Base-by-base conservation (phyloP, 2,888 invertebrate species). In the Pedicia rivosa region DNA sequence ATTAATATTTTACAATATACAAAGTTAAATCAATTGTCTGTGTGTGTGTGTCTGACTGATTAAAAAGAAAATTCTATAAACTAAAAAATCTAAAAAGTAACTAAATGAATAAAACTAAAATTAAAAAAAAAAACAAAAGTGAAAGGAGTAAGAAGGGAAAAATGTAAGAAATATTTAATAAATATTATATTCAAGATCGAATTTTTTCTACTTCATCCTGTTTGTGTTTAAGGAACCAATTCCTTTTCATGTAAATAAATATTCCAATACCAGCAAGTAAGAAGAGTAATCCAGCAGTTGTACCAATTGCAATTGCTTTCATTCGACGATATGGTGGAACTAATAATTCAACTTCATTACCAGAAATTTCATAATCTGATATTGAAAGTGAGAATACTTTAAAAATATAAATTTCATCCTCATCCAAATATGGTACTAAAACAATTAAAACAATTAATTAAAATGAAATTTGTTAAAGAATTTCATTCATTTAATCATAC, bases 371-470 rank as follows among this genome's bases (percentile, higher is more conserved):
- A 45, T 68, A 73, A 50, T 71, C 70, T 38, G 68, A 67, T 2
- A 63, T 53, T 1, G 75, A 70, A 40, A 72, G 60, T 1, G 83
- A 77, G 42, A 71, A 56, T 40, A 88, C 80, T 58, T 78, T 76
- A 50, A 86, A 77, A 49, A 70, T 67, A 56, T 86, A 86, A 36
- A 65, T 68, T 47, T 66, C 71, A 45, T 83, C 83, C 51, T 83
- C 83, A 47, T 72, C 70, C 45, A 83, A 63, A 44, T 69, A 68
- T 47, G 71, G 68, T 46, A 86, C 78, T 74, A 66, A 4, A 24
- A 24, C 10, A 24, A 24, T 10, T 10, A 4, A 5, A 5, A 35
- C 59, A 58, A 36, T 41, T n/a, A n/a, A n/a, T 20, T 24, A 8
- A 5, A 7, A 5, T 5, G 3, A 24, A 27, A 29, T 14, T 8